Base-by-base conservation (phyloP, 2,888 invertebrate genomes). In the Stenichneumon culpator region DNA sequence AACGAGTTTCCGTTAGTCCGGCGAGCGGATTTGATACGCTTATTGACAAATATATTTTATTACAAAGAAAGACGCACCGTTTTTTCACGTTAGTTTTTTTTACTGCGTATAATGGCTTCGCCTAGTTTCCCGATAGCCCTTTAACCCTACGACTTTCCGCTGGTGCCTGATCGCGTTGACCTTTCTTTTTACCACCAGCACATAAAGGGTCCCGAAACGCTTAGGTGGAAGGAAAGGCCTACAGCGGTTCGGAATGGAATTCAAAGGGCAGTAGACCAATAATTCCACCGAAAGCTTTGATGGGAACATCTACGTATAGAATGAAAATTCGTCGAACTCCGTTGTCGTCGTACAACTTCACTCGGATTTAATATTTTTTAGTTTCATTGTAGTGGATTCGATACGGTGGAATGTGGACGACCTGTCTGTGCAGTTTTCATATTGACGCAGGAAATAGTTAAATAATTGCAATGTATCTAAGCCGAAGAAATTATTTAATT, bases 201-300 rank as follows among this genome's bases (percentile, higher is more conserved):
- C 63, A 32, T 16, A 32, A 28, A 28, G 2, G 63, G 28, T 14
- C 16, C 6, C 28, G 63, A 63, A 63, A 28, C 63, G 63, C 63
- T 63, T 28, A 32, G 60, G 28, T 6, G 25, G 6, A 6, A n/a
- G 28, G n/a, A 32, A n/a, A 32, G 63, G 6, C 28, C 32, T 16
- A 63, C 32, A 28, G 67, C 9, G 22, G 67, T 39, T 54, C 50
- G 14, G 28, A 52, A 60, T 69, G 68, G 52, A 70, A 60, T 50
- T 79, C 70, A 44, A 36, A 70, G 57, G 69, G 78, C 78, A 73
- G 65, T 60, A 57, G 63, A 69, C 52, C 60, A 36, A n/a, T 50
- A 67, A 32, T 39, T 52, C 52, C 36, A 16, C 3, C 25, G 67
- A 28, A 69, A 72, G 19, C 78, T 82, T 82, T 78, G 78, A 82